Evolutionary conservation across 2,888 invertebrate genomes (phyloP), one percentile per base, ranked within the genome.

Genomic region (Spodoptera exigua): DNA sequence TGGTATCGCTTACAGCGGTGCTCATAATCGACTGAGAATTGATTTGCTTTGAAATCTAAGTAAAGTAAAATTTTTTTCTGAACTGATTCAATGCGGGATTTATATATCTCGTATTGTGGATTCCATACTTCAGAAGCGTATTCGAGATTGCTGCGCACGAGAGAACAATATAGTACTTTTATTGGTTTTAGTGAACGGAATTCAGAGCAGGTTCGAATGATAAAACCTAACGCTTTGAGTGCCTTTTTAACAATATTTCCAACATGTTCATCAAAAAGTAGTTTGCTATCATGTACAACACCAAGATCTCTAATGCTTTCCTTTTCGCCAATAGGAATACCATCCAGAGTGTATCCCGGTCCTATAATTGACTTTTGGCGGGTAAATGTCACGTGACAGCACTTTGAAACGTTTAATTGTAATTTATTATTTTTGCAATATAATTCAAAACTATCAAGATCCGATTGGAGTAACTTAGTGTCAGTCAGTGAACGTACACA

Each of bases 51-150:
- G 32, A 13, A 47, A 11, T 47, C 46, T 9, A 47, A 36, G 13
- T 47, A 48, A n/a, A 18, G 34, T 5, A 48, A 12, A 9, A 56
- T 39, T 44, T 57, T 57, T 4, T 16, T 41, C 12, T 57, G 57
- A 1, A 51, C 21, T 11, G 37, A 16, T 18, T 55, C 55, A 34
- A 55, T 55, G n/a, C 27, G 40, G 13, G 39, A 39, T 18, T 27
- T 36, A 12, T 51, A 48, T n/a, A n/a, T n/a, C n/a, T n/a, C n/a
- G n/a, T n/a, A n/a, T n/a, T n/a, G n/a, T n/a, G n/a, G n/a, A n/a
- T n/a, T n/a, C n/a, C n/a, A n/a, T n/a, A n/a, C n/a, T n/a, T n/a
- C n/a, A n/a, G n/a, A n/a, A n/a, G n/a, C n/a, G n/a, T n/a, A n/a
- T n/a, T n/a, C n/a, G n/a, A n/a, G n/a, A n/a, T n/a, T n/a, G n/a